Percentiles rank a stretch among this genome's conserved stretches.
These are phyloP conservation scores for Acrocera orbiculus DNA, from an alignment of 2,888 invertebrate genomes.

Conservation along the genomic window DNA sequence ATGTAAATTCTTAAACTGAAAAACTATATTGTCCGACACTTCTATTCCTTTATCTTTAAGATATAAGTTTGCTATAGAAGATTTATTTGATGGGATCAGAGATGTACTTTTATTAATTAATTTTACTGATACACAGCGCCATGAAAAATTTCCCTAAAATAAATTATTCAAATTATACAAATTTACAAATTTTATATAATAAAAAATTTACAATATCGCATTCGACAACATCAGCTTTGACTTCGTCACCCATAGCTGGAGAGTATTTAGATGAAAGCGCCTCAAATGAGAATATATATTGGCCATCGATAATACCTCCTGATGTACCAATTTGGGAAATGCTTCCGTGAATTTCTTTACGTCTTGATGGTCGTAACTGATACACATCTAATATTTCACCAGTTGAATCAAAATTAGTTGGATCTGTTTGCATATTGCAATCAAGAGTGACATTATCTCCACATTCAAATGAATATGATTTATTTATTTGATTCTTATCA, in stretches of 20 bases:
- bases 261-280: slow-evolving; percentile 36
- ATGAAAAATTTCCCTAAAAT: slow-evolving; percentile 26
- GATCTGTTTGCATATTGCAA: slow-evolving; percentile 43
- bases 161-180: background rate
- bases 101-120: too few relatives aligned
- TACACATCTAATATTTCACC: slow-evolving; percentile 42
- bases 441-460: slow-evolving; percentile 53
- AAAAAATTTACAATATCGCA: slow-evolving; percentile 35
- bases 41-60: slow-evolving; percentile 36
- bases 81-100: too few relatives aligned
- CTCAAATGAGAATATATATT: slow-evolving; percentile 41
- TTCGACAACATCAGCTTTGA: slow-evolving; percentile 51
- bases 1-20: slow-evolving; percentile 29
- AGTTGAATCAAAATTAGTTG: slow-evolving; percentile 32
- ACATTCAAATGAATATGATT: slow-evolving; percentile 45
- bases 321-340: slow-evolving; percentile 28
- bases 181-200: background rate
- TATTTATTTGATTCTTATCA: slow-evolving; percentile 41
- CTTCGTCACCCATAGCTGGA: slow-evolving; percentile 42
- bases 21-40: slow-evolving; percentile 33
- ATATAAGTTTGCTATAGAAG: too few relatives aligned
- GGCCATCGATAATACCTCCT: slow-evolving; percentile 38
- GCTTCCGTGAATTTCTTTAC: slow-evolving; percentile 34
- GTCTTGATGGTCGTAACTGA: slow-evolving; percentile 41
- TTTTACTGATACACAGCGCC: slow-evolving; percentile 24